Evolutionary conservation across 2,113 vertebrate species (phyloP).

Genomic region (Anarrhichthys ocellatus): DNA sequence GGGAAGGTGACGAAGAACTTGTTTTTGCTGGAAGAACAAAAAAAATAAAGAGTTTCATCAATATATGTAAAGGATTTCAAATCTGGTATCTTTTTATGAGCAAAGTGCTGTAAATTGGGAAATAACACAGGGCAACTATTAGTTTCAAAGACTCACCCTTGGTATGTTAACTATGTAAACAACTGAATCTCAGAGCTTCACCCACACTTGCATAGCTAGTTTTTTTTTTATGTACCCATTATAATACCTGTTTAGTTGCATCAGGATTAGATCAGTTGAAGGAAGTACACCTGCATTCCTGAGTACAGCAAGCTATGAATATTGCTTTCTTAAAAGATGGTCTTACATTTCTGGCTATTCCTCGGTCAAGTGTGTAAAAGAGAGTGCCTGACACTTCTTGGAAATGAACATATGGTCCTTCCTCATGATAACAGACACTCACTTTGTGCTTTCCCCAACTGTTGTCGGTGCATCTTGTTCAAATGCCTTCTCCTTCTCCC

Average conservation of each 20-base stretch:
- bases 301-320: neutral
- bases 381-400: neutral
- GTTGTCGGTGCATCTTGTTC: constrained; percentile 83
- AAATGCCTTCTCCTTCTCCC: constrained; percentile 89
- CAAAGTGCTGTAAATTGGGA: accelerated
- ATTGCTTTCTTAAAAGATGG: neutral
- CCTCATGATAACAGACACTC: constrained; percentile 35
- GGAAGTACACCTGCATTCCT: neutral
- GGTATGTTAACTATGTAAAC: neutral
- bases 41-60: neutral
- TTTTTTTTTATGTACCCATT: neutral
- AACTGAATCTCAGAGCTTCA: neutral
- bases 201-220: neutral
- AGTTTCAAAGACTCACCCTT: neutral
- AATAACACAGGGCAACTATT: neutral
- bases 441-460: constrained; percentile 76
- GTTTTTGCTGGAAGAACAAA: constrained; percentile 82
- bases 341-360: neutral
- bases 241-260: neutral
- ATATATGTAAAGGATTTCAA: neutral
- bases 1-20: constrained; percentile 97
- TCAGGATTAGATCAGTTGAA: neutral
- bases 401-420: neutral
- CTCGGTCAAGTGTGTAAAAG: neutral
- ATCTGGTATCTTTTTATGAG: neutral